phyloP scores from a whole-genome alignment of 2,113 vertebrate species.

The Trogon melanurus region DNA sequence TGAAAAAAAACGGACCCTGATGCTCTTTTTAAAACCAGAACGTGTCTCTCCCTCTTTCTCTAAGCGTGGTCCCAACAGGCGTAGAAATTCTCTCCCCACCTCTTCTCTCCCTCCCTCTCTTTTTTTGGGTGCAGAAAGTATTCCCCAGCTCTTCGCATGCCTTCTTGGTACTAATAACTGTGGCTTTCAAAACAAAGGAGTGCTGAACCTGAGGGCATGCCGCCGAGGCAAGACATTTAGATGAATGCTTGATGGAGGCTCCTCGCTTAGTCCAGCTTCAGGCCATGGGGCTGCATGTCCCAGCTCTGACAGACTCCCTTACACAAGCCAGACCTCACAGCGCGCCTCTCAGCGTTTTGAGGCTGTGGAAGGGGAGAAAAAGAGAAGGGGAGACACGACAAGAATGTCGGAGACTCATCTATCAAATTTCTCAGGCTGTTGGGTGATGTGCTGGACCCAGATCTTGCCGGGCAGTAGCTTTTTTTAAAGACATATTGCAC shows the following conservation, averaged over 20 bases:
- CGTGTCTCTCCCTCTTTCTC: background rate
- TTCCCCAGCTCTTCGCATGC: constrained; percentile 15
- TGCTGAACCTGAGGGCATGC: constrained; percentile 68
- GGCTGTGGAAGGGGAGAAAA: background rate
- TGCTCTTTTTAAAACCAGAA: background rate
- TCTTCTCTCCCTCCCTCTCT: background rate
- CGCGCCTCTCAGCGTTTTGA: constrained; percentile 44
- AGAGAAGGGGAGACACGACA: constrained; percentile 49
- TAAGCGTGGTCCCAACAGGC: background rate
- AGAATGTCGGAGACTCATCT: constrained; percentile 67
- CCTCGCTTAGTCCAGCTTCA: constrained; percentile 69
- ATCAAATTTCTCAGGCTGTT: constrained; percentile 61
- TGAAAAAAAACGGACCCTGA: background rate
- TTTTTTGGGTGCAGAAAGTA: background rate
- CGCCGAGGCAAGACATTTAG: constrained; percentile 56
- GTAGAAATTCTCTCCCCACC: background rate
- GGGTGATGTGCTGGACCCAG: constrained; percentile 16
- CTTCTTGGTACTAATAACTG: constrained; percentile 64
- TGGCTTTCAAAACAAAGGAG: constrained; percentile 71
- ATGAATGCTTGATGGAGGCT: constrained; percentile 70
- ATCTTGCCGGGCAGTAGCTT: constrained; percentile 9
- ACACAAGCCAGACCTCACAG: constrained; percentile 83
- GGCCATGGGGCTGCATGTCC: constrained; percentile 76
- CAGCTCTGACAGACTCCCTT: constrained; percentile 73
- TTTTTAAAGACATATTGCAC: constrained; percentile 42